Evolutionary conservation across 2,888 invertebrate species (phyloP).

Genomic region (Leptopilina syphax): DNA sequence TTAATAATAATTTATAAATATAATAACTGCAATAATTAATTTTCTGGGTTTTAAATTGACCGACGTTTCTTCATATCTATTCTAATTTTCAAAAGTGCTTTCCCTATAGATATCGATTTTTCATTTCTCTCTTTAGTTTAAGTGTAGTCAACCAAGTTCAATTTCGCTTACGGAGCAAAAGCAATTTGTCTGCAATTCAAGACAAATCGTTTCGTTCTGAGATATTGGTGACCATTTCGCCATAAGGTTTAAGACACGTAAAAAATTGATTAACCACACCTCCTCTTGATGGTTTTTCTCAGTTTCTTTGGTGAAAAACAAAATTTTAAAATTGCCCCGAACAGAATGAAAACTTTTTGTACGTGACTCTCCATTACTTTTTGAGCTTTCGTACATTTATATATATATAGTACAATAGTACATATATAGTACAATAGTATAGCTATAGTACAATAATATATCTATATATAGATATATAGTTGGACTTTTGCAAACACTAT

Average conservation of each 20-base stretch:
- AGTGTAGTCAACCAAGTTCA: conserved; percentile 26
- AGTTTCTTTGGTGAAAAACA: not conserved
- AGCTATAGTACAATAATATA: too few species aligned
- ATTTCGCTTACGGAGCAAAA: conserved; percentile 40
- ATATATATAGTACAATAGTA: too few species aligned
- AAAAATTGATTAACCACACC: conserved; percentile 10
- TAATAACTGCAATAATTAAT: too few species aligned
- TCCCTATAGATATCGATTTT: conserved; percentile 23
- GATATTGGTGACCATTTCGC: conserved; percentile 9
- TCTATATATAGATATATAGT: too few species aligned
- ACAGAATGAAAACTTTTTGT: conserved; percentile 14
- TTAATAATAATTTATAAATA: too few species aligned
- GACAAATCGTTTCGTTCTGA: conserved; percentile 45
- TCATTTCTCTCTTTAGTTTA: not conserved
- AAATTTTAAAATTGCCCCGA: conserved; percentile 10
- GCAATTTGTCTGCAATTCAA: conserved; percentile 49
- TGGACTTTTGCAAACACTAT: not conserved
- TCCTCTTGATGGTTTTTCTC: not conserved
- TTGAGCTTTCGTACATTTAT: not conserved
- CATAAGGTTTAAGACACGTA: not conserved
- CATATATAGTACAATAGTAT: too few species aligned
- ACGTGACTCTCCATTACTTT: conserved; percentile 30
- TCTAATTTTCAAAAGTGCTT: not conserved
- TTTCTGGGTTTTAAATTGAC: too few species aligned
- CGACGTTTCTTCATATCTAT: not conserved